phyloP scores from a whole-genome alignment of 2,113 vertebrate genomes.

The Lota lota region DNA sequence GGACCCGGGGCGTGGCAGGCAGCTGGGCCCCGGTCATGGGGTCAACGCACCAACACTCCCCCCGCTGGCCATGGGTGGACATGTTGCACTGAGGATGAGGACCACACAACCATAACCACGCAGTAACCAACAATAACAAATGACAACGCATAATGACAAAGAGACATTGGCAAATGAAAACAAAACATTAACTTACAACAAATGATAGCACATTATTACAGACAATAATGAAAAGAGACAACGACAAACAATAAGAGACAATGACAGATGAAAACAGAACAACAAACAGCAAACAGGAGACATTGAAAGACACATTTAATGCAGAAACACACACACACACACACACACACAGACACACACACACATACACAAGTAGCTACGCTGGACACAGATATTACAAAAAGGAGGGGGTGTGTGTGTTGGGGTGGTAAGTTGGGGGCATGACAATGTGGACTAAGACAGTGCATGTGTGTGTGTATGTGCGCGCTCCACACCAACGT shows the following conservation, averaged over 20 bases:
- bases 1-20: slow-evolving; percentile 80
- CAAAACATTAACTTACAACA: slow-evolving; percentile 37
- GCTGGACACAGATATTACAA: not conserved
- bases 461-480: slow-evolving; percentile 20
- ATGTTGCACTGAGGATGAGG: slow-evolving; percentile 88
- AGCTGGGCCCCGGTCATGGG: slow-evolving; percentile 86
- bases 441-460: slow-evolving; percentile 58
- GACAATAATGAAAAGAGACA: no score
- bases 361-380: not conserved
- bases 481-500: slow-evolving; percentile 27
- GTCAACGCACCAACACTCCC: slow-evolving; percentile 96
- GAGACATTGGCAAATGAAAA: no score
- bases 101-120: slow-evolving; percentile 40
- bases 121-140: no score
- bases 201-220: slow-evolving; percentile 1
- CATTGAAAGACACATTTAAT: not conserved
- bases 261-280: slow-evolving; percentile 16
- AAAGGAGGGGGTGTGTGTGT: not conserved
- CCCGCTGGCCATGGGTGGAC: slow-evolving; percentile 91
- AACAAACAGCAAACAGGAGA: not conserved
- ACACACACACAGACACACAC: not conserved
- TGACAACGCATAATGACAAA: no score
- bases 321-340: not conserved
- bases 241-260: no score
- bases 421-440: slow-evolving; percentile 44